A percentile compares a stretch with the other conserved stretches of the same genome.
These are phyloP conservation scores for Stictonetta naevosa DNA, from an alignment of 2,113 vertebrate species.

Conservation along the genomic window DNA sequence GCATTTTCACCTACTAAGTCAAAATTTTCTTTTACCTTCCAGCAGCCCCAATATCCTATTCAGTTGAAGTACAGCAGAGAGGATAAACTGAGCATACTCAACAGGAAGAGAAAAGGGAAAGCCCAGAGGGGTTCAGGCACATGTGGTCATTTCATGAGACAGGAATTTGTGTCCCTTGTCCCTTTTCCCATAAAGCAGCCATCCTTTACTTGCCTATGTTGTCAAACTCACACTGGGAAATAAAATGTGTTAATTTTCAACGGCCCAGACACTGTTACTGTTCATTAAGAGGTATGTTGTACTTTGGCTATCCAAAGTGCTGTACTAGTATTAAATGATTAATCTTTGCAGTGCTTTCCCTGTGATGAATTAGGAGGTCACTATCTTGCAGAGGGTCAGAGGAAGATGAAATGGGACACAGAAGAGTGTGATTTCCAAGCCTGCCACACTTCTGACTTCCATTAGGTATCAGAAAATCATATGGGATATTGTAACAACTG, in stretches of 20 bases:
- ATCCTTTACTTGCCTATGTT: neutral
- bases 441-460: neutral
- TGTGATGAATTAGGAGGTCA: neutral
- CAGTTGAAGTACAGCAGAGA: neutral
- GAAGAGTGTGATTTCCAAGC: accelerated
- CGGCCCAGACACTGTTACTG: neutral
- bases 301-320: neutral
- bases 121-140: neutral
- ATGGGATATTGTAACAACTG: too few species aligned
- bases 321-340: neutral
- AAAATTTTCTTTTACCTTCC: neutral
- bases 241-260: neutral
- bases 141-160: neutral
- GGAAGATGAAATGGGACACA: neutral
- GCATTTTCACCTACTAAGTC: neutral
- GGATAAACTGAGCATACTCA: conserved; percentile 13
- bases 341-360: neutral
- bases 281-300: neutral
- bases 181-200: neutral
- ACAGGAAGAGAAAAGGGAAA: neutral
- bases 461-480: accelerated
- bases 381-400: neutral
- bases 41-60: neutral
- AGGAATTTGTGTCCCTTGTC: neutral
- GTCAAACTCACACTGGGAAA: neutral